Evolutionary conservation across 2,113 vertebrate species (phyloP), one percentile per base, ranked within the genome.

Genomic region (Psephotus haematonotus): DNA sequence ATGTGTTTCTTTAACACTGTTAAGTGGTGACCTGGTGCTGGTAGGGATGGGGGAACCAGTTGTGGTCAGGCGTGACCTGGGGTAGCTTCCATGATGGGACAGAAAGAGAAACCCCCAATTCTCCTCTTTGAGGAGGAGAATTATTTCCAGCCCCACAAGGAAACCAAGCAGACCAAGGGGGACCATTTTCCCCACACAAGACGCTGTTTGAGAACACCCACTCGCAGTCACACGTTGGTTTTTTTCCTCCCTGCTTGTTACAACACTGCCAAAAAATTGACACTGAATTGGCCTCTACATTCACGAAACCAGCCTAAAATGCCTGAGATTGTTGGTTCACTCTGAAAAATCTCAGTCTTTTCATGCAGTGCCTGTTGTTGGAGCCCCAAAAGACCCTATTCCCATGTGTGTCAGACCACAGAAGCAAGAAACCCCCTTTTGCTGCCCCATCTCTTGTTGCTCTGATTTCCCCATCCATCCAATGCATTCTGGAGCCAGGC

Each of bases 191-290:
- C 67, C 84, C 63, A 89, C 92, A 96, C 86, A 93, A 92, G 88
- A 71, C 65, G 57, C 69, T 95, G 81, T 92, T 96, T 95, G 94
- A 92, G 68, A 95, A 93, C 95, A 97, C 89, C 89, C 83, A 93
- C 95, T 89, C 84, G 47, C 50, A 84, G 47, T 91, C 92, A 93
- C 77, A 81, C 60, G 35, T 50, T 11, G 3, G 39, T 77, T 94
- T 91, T 86, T 88, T 86, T 23, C 33, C 22, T 77, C 44, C 39
- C 28, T 53, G 71, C 24, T 82, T 69, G n/a, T 60, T 95, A 82
- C 69, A 76, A 33, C 74, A 86, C 91, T 9, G 41, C 86, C 78
- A 64, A 91, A 84, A 79, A 84, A 52, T 75, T 63, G 64, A 52
- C 77, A n/a, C 39, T 2, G 62, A 84, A 10, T 43, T 90, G n/a